These are phyloP conservation scores for Hippopotamyrus pictus DNA, from an alignment of 2,797 vertebrate genomes.

Conservation along the genomic window DNA sequence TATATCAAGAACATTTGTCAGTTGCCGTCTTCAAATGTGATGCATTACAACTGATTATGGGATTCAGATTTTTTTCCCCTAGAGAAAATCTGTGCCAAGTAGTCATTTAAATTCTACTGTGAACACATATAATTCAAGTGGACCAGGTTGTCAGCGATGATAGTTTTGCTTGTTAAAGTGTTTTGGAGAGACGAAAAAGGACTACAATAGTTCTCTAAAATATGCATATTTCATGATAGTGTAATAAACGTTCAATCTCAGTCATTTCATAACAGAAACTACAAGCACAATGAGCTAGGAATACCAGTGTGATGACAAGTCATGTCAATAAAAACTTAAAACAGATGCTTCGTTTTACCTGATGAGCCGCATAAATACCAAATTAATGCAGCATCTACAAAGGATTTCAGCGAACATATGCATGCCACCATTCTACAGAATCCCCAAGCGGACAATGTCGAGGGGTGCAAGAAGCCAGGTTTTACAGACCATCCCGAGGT, in stretches of 20 bases:
- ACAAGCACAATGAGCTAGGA: neutral
- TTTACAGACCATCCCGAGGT: neutral
- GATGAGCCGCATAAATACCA: neutral
- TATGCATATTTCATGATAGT: neutral
- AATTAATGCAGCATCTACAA: neutral
- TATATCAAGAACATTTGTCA: neutral
- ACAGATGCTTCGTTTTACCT: neutral
- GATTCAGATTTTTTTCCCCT: neutral
- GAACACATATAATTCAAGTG: constrained; percentile 4
- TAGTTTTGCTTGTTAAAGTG: neutral
- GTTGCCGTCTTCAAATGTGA: neutral
- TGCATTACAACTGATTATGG: neutral
- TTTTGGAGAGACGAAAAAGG: neutral
- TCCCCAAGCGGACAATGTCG: neutral
- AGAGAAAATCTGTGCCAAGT: neutral
- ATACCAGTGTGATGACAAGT: neutral
- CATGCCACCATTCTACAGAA: neutral
- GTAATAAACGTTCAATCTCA: neutral
- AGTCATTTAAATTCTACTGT: neutral
- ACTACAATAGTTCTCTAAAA: neutral
- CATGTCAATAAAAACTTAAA: neutral
- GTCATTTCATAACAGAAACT: neutral
- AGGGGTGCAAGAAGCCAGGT: neutral
- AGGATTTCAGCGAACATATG: neutral
- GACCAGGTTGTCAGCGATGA: neutral